phyloP scores from a whole-genome alignment of 2,113 vertebrate species.

The Propithecus coquereli region DNA sequence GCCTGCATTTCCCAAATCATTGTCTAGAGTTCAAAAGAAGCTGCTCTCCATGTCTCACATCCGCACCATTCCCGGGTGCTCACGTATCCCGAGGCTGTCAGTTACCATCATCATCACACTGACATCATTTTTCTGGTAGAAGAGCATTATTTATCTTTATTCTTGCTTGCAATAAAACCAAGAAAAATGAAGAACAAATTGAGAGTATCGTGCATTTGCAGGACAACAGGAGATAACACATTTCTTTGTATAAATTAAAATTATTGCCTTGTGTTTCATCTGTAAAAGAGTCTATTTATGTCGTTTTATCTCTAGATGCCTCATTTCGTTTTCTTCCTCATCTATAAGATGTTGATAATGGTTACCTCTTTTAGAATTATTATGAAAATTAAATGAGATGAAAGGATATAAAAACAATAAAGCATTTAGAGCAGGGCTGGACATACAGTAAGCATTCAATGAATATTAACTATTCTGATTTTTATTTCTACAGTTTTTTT shows the following conservation, averaged over 20 bases:
- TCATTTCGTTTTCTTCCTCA: neutral
- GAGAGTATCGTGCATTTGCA: neutral
- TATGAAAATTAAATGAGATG: neutral
- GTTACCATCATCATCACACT: neutral
- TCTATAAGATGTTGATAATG: neutral
- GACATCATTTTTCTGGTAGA: neutral
- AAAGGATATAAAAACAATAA: slow-evolving; percentile 12
- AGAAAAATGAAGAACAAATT: neutral
- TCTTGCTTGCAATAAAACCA: neutral
- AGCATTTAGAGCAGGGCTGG: neutral
- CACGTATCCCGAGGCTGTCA: neutral
- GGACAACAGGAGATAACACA: neutral
- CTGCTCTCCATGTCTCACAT: neutral
- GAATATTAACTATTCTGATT: neutral
- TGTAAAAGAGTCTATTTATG: neutral
- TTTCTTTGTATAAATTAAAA: neutral
- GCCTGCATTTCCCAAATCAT: neutral
- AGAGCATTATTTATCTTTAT: neutral
- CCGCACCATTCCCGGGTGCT: neutral
- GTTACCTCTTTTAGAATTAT: neutral
- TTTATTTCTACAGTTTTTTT: too few relatives aligned
- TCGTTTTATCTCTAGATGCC: neutral
- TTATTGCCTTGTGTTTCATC: neutral
- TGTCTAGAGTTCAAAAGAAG: too few relatives aligned
- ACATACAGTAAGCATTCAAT: neutral